Conservation (phyloP, 2,888 invertebrate genomes). For the Choreutis nemorana region DNA sequence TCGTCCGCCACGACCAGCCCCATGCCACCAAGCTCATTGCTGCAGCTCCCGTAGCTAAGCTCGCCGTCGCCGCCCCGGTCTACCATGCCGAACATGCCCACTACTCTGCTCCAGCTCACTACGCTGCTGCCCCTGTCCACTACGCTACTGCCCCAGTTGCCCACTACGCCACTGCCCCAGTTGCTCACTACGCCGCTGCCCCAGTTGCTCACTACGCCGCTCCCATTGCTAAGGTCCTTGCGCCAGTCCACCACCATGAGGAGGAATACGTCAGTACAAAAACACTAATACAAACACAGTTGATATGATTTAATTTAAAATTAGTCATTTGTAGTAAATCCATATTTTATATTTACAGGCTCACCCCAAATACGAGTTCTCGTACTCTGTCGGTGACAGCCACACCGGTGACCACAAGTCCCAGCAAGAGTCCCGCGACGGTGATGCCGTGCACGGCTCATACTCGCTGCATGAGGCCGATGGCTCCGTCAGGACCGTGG, state of each 20-base stretch:
- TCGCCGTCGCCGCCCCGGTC: slow-evolving; percentile 19
- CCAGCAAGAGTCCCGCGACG: slow-evolving; percentile 9
- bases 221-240: slow-evolving; percentile 24
- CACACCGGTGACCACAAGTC: slow-evolving; percentile 62
- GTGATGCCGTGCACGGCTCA: slow-evolving; percentile 28
- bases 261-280: slow-evolving; percentile 30
- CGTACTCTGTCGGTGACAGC: slow-evolving; percentile 65
- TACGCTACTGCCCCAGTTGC: slow-evolving; percentile 17
- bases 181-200: slow-evolving; percentile 23
- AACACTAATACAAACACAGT: neutral
- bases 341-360: no score
- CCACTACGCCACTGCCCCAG: slow-evolving; percentile 17
- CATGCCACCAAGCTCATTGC: slow-evolving; percentile 7
- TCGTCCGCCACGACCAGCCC: slow-evolving; percentile 4
- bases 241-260: slow-evolving; percentile 20
- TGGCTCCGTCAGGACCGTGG: slow-evolving; percentile 60
- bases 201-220: slow-evolving; percentile 23
- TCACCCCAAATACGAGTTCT: slow-evolving; percentile 58
- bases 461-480: slow-evolving; percentile 62
- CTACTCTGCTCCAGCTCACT: slow-evolving; percentile 14
- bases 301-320: no score
- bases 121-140: slow-evolving; percentile 11
- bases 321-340: no score
- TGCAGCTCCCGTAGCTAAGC: slow-evolving; percentile 6
- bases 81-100: slow-evolving; percentile 20